Base-by-base conservation (phyloP, 2,797 vertebrate species). In the Vipera ursinii region DNA sequence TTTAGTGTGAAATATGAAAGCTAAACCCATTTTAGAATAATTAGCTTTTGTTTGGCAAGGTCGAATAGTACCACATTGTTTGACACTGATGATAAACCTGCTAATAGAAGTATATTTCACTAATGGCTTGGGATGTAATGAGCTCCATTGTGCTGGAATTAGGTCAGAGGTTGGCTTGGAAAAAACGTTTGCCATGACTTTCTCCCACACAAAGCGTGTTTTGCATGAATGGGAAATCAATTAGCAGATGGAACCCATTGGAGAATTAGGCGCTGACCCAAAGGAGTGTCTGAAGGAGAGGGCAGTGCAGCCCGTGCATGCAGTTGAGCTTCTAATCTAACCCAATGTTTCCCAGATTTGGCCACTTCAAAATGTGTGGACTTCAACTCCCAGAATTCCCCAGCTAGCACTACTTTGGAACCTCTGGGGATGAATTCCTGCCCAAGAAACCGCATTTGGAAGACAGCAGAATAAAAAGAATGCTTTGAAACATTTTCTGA, bases 81-180 rank as follows among this genome's bases (percentile, higher is more conserved):
- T 69, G 24, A 91, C 56, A 61, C 22, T 69, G 51, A 57, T 48
- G 87, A 65, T 86, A 86, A 93, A 93, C 17, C 32, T 86, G 60
- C n/a, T 91, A 89, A 63, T 91, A 93, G 85, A 88, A 85, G 56
- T 90, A 55, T 90, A 60, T 73, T 92, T 92, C 48, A 26, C 73
- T 90, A 86, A 32, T 59, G 22, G 28, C 24, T 44, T 92, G 28
- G 88, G 22, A 48, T 20, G 59, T 82, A 88, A 32, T 55, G 26
- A 78, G 32, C 63, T 73, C 9, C 10, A 15, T 8, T 91, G 56
- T 57, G 60, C 51, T 55, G 53, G 24, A 38, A 32, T 93, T 88
- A 55, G 53, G 89, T 87, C 28, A 60, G 28, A 89, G 28, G 48
- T 55, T 9, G 15, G 24, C 59, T 13, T n/a, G 0, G 2, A 6